Percentiles rank a stretch among this genome's conserved stretches.
Evolutionary conservation across 2,797 vertebrate genomes (phyloP).

Genomic region (Spinus olivaceus): DNA sequence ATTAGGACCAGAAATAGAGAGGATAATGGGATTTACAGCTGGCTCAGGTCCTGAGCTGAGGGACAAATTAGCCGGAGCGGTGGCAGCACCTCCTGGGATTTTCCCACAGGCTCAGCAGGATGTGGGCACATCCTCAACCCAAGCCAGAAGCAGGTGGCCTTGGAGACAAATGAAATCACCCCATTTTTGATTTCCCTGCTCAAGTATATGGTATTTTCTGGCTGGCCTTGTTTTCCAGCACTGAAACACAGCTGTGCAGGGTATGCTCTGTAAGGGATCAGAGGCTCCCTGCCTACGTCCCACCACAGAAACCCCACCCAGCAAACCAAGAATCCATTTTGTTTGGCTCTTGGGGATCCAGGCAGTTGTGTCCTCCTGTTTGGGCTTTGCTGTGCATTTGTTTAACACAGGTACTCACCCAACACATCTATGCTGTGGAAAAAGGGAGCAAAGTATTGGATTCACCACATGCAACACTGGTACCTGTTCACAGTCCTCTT

Average conservation of each 20-base stretch:
- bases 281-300: neutral
- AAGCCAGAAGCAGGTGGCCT: neutral
- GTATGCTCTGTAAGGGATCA: neutral
- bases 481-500: neutral
- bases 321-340: neutral
- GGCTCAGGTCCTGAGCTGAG: fast-evolving
- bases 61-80: neutral
- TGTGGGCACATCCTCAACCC: neutral
- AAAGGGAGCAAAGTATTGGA: neutral
- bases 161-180: neutral
- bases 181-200: neutral
- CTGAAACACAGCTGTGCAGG: fast-evolving
- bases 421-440: fast-evolving
- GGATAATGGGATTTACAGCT: neutral
- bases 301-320: neutral
- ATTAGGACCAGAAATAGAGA: neutral
- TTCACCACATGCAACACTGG: neutral
- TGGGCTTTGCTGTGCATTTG: neutral
- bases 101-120: neutral
- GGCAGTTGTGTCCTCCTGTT: neutral
- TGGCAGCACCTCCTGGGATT: neutral
- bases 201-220: neutral
- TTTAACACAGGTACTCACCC: neutral
- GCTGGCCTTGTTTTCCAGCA: neutral
- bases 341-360: neutral